phyloP scores from a whole-genome alignment of 2,113 vertebrate species.

The Cariama cristata region DNA sequence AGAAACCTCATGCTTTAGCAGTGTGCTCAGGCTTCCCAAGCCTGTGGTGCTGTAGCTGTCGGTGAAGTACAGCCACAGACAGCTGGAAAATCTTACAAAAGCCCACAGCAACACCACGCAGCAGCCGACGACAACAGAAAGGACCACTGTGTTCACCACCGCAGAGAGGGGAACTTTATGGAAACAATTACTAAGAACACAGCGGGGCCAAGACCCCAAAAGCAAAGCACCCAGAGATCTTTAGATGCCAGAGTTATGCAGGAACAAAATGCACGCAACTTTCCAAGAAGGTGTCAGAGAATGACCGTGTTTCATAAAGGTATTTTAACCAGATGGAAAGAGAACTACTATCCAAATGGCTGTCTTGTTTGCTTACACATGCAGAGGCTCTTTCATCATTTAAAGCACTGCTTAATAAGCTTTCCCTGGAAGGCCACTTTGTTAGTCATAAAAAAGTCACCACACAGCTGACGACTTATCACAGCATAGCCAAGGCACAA shows the following conservation, averaged over 20 bases:
- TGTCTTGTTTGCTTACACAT: not conserved
- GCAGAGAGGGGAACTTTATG: too few species aligned
- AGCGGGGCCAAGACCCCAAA: not conserved
- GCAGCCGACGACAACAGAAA: not conserved
- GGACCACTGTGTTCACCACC: accelerated
- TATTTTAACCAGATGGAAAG: not conserved
- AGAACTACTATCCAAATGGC: not conserved
- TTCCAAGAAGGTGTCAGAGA: not conserved
- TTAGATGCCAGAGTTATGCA: not conserved
- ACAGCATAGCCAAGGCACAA: not conserved
- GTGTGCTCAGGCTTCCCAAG: too few species aligned
- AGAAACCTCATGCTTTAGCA: not conserved
- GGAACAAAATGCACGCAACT: not conserved
- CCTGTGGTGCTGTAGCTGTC: not conserved
- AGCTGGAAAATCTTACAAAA: not conserved
- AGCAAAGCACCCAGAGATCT: not conserved
- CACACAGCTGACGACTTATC: not conserved
- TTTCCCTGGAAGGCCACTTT: not conserved
- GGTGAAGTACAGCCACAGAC: not conserved
- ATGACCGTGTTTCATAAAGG: accelerated
- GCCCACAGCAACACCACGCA: not conserved
- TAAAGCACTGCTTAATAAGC: not conserved
- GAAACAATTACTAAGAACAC: not conserved
- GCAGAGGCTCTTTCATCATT: not conserved
- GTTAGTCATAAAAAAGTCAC: accelerated